Percentiles rank a stretch among this genome's conserved stretches.
These are phyloP conservation scores for Meteorus cinctellus DNA, from an alignment of 2,888 invertebrate genomes.

Conservation along the genomic window DNA sequence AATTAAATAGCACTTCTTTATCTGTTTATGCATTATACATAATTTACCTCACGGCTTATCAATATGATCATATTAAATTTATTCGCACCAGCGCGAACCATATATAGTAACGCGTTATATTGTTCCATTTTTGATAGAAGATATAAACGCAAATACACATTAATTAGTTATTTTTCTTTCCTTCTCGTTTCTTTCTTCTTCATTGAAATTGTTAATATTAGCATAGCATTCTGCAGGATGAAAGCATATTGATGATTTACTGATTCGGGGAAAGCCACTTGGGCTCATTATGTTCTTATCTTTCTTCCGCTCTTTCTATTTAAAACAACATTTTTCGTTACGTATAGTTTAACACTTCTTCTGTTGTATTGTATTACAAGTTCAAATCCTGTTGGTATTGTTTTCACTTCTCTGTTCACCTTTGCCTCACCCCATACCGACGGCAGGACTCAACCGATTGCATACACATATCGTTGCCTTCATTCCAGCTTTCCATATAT, in stretches of 20 bases:
- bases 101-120: slow-evolving; percentile 46
- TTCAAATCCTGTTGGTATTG: background rate
- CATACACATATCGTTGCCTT: slow-evolving; percentile 52
- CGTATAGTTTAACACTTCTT: slow-evolving; percentile 26
- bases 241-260: slow-evolving; percentile 63
- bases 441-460: slow-evolving; percentile 64
- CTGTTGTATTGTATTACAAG: slow-evolving; percentile 1
- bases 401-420: slow-evolving; percentile 47
- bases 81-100: slow-evolving; percentile 66
- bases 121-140: slow-evolving; percentile 44
- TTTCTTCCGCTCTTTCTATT: slow-evolving; percentile 36
- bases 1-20: slow-evolving; percentile 64
- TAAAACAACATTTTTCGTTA: slow-evolving; percentile 37
- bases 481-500: background rate
- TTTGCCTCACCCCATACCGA: slow-evolving; percentile 62
- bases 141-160: slow-evolving; percentile 50
- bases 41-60: slow-evolving; percentile 46
- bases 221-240: slow-evolving; percentile 64
- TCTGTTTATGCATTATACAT: slow-evolving; percentile 53
- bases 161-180: slow-evolving; percentile 35
- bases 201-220: slow-evolving; percentile 60
- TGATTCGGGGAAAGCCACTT: slow-evolving; percentile 54
- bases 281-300: slow-evolving; percentile 49
- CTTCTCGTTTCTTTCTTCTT: slow-evolving; percentile 37
- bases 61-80: slow-evolving; percentile 52